phyloP scores from a whole-genome alignment of 2,888 invertebrate genomes.

The Microctonus aethiopoides region DNA sequence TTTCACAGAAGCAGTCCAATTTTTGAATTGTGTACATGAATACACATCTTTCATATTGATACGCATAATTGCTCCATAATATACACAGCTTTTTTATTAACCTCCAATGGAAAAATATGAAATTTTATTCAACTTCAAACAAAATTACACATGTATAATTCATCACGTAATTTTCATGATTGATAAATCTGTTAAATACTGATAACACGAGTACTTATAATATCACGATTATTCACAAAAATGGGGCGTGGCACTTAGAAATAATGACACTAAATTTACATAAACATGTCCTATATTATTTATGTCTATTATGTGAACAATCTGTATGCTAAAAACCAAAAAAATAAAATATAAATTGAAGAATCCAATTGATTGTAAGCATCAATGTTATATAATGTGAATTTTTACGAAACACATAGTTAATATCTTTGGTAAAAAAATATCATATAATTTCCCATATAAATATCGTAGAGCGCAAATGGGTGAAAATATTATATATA shows the following conservation, averaged over 20 bases:
- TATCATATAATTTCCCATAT: conserved; percentile 33
- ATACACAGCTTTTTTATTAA: not conserved
- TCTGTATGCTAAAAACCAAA: conserved; percentile 19
- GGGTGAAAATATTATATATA: conserved; percentile 37
- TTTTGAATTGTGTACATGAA: not conserved
- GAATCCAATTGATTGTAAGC: conserved; percentile 4
- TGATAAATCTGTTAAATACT: too few species aligned
- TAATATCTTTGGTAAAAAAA: conserved; percentile 43
- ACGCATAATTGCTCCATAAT: not conserved
- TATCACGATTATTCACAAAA: too few species aligned
- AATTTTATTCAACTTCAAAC: not conserved
- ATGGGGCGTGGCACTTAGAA: too few species aligned
- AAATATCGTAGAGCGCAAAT: conserved; percentile 10
- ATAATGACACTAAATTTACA: not conserved
- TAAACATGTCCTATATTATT: not conserved
- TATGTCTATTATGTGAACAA: conserved; percentile 33
- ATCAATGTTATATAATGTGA: not conserved
- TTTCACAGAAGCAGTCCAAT: not conserved
- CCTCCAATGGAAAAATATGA: not conserved
- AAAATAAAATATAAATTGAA: conserved; percentile 32
- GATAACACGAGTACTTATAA: too few species aligned
- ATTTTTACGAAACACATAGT: conserved; percentile 5
- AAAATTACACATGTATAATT: not conserved
- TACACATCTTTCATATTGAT: not conserved
- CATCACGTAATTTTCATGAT: not conserved